Evolutionary conservation across 53 echinoderm and acorn worm species (phyloP).

Genomic region (Mesocentrotus franciscanus): DNA sequence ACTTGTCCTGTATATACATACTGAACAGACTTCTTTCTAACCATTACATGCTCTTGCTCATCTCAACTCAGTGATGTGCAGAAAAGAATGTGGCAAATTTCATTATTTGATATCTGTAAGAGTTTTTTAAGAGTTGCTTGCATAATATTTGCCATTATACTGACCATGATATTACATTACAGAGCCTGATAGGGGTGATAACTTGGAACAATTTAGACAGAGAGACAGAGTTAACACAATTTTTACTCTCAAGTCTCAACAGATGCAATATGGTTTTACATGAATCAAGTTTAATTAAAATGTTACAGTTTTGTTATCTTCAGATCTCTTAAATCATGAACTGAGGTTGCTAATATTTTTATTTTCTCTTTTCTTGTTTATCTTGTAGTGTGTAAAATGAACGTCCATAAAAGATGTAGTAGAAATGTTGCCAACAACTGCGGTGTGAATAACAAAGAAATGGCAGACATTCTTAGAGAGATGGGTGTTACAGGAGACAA

Average conservation of each 20-base stretch:
- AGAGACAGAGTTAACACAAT: too few relatives aligned
- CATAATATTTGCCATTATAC: neutral
- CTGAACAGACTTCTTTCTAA: too few relatives aligned
- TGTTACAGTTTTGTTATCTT: too few relatives aligned
- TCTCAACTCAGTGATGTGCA: too few relatives aligned
- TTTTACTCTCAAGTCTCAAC: neutral
- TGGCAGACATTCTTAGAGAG: slow-evolving; percentile 82
- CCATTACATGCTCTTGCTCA: too few relatives aligned
- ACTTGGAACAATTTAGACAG: neutral
- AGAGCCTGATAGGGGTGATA: neutral
- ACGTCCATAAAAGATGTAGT: slow-evolving; percentile 94
- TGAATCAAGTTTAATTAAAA: too few relatives aligned
- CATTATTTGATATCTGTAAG: neutral
- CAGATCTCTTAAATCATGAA: neutral
- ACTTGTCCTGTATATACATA: too few relatives aligned
- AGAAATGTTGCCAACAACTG: slow-evolving; percentile 96
- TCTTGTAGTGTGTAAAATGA: slow-evolving; percentile 92
- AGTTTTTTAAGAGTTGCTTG: neutral
- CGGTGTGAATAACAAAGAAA: slow-evolving; percentile 88
- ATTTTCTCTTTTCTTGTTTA: neutral
- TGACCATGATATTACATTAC: neutral
- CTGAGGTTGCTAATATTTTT: neutral
- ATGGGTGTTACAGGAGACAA: slow-evolving; percentile 90
- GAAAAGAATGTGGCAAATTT: neutral
- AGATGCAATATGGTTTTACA: too few relatives aligned